Evolutionary conservation across 2,888 invertebrate genomes (phyloP), one percentile per base, ranked within the genome.

Genomic region (Gastrophysa polygoni): DNA sequence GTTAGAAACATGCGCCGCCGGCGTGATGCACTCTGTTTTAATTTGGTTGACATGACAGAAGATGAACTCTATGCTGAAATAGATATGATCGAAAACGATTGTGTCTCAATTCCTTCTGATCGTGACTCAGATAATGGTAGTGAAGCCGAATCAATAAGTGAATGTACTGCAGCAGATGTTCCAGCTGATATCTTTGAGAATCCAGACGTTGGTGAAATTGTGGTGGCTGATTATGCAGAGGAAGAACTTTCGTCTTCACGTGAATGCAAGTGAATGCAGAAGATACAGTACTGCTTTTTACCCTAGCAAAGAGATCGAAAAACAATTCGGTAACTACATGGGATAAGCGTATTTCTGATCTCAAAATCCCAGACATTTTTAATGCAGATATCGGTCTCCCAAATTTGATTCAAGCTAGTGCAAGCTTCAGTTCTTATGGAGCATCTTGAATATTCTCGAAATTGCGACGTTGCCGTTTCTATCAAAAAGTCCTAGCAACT

Each of bases 221-320:
- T 48, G 48, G 14, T 48, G 48, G n/a, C n/a, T n/a, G n/a, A n/a
- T n/a, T 48, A 5, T 48, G 48, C 14, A n/a, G 48, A 48, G 11
- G 48, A 48, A 5, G 48, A 48, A 18, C 48, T 48, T 48, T 48
- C 48, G 48, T 48, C 48, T 48, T 14, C 48, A 48, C 4, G 14
- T 18, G 48, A 48, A 48, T 48, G 48, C n/a, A n/a, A n/a, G n/a
- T n/a, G 48, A 16, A 48, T 48, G 48, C 48, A 48, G 48, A 48
- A 6, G 48, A 48, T 48, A 48, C 48, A 48, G 48, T 48, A 16
- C 48, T 16, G 18, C 48, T 48, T 17, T 48, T 48, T 48, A 48
- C 48, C 11, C 14, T 48, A 48, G 48, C 48, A 48, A 48, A 48
- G 16, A 48, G 17, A 17, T 6, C 11, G 48, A 14, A 48, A 48